Evolutionary conservation across 2,113 vertebrate species (phyloP).

Genomic region (Sakesphorus luctuosus): DNA sequence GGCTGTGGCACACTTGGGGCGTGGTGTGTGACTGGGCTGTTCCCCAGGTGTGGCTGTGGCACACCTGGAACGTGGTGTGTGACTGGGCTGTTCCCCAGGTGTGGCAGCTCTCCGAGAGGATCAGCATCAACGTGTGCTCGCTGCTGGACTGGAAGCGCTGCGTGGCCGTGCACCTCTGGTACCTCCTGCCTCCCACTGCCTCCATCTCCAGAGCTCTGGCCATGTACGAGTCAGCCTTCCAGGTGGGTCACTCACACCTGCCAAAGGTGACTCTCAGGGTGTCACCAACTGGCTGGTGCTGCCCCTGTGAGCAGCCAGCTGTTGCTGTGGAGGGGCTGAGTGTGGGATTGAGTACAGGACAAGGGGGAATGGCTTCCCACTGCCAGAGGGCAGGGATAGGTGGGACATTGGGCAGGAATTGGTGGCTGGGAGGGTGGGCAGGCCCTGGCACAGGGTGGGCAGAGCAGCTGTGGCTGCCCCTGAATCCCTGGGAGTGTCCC

Average conservation of each 20-base stretch:
- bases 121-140: slow-evolving; percentile 85
- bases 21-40: too few relatives aligned
- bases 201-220: slow-evolving; percentile 87
- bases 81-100: slow-evolving; percentile 74
- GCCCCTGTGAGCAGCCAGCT: background rate
- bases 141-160: slow-evolving; percentile 94
- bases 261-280: accelerated
- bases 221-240: slow-evolving; percentile 88
- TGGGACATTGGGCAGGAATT: background rate
- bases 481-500: background rate
- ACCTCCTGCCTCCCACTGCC: slow-evolving; percentile 91
- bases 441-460: background rate
- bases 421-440: accelerated
- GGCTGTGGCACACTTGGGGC: too few relatives aligned
- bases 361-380: background rate
- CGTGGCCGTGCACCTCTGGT: slow-evolving; percentile 93
- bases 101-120: slow-evolving; percentile 87
- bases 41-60: too few relatives aligned
- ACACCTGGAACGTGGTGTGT: too few relatives aligned
- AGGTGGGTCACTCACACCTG: slow-evolving; percentile 69
- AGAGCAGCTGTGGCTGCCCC: background rate
- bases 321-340: accelerated
- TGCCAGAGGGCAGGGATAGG: background rate
- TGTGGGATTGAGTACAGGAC: accelerated
- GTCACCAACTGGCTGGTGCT: background rate